These are phyloP conservation scores for Tetramorium simillimum DNA, from an alignment of 1,140 invertebrate genomes.

Conservation along the genomic window DNA sequence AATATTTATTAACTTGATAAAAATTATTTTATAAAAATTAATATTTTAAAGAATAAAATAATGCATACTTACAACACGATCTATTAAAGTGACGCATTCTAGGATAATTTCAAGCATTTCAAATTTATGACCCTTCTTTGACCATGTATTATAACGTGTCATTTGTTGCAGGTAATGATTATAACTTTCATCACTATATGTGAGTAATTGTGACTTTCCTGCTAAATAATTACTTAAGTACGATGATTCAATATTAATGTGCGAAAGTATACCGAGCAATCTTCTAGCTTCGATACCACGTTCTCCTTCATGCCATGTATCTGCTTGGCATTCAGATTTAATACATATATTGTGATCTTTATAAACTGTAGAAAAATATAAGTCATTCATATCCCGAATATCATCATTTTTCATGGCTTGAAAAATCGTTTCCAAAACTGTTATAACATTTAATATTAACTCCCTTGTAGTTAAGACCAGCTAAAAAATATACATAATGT, in stretches of 20 bases:
- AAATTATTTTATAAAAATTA: not conserved
- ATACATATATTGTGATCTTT: slow-evolving; percentile 74
- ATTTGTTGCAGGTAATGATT: slow-evolving; percentile 77
- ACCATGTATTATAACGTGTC: slow-evolving; percentile 79
- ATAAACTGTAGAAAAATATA: slow-evolving; percentile 81
- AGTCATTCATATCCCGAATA: slow-evolving; percentile 83
- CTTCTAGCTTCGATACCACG: slow-evolving; percentile 81
- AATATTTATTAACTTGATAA: slow-evolving; percentile 24
- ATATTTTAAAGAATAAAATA: slow-evolving; percentile 10
- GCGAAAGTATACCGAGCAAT: slow-evolving; percentile 76
- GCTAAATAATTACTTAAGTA: slow-evolving; percentile 81
- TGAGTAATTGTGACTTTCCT: slow-evolving; percentile 74
- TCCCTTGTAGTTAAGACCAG: slow-evolving; percentile 80
- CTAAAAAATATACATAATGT: slow-evolving; percentile 65
- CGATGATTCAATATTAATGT: slow-evolving; percentile 74
- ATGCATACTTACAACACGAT: slow-evolving; percentile 75
- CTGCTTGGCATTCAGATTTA: slow-evolving; percentile 77
- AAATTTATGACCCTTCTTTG: slow-evolving; percentile 72
- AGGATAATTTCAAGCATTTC: slow-evolving; percentile 81
- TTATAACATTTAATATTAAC: slow-evolving; percentile 78
- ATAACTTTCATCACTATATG: slow-evolving; percentile 74
- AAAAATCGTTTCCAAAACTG: slow-evolving; percentile 79
- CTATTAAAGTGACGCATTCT: slow-evolving; percentile 78
- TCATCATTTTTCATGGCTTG: slow-evolving; percentile 82
- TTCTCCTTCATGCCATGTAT: slow-evolving; percentile 80